These are phyloP conservation scores for Plebejus argus DNA, from an alignment of 2,888 invertebrate genomes.

Conservation along the genomic window DNA sequence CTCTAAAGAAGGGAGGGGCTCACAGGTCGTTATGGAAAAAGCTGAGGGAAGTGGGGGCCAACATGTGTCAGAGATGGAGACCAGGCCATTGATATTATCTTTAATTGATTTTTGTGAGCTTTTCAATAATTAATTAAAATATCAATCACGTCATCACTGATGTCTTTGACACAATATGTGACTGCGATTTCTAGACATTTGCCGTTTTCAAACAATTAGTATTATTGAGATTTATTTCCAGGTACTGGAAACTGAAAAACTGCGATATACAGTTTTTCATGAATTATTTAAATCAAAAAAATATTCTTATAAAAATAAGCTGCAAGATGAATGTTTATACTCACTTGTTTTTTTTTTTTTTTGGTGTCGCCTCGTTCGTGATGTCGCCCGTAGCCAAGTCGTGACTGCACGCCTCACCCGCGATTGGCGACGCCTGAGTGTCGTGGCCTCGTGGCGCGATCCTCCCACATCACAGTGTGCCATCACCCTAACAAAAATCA, in stretches of 20 bases:
- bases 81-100: constrained; percentile 75
- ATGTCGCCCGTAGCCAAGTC: constrained; percentile 21
- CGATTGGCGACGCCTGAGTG: constrained; percentile 22
- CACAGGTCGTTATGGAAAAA: constrained; percentile 82
- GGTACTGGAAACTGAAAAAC: no score
- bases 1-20: constrained; percentile 82
- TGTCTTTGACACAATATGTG: not conserved
- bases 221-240: no score
- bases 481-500: constrained; percentile 5
- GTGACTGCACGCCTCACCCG: not conserved
- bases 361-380: constrained; percentile 4
- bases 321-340: not conserved
- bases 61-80: constrained; percentile 82
- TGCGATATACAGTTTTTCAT: not conserved
- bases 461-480: constrained; percentile 5
- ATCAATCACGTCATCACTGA: not conserved
- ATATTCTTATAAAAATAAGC: not conserved
- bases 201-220: not conserved
- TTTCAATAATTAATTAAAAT: constrained; percentile 45
- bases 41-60: constrained; percentile 81
- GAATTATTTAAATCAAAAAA: not conserved
- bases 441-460: not conserved
- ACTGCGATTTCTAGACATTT: not conserved
- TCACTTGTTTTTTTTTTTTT: not conserved
- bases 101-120: constrained; percentile 75